Evolutionary conservation across 2,888 invertebrate species (phyloP), one percentile per base, ranked within the genome.

Genomic region (Cheiracanthium punctorium): DNA sequence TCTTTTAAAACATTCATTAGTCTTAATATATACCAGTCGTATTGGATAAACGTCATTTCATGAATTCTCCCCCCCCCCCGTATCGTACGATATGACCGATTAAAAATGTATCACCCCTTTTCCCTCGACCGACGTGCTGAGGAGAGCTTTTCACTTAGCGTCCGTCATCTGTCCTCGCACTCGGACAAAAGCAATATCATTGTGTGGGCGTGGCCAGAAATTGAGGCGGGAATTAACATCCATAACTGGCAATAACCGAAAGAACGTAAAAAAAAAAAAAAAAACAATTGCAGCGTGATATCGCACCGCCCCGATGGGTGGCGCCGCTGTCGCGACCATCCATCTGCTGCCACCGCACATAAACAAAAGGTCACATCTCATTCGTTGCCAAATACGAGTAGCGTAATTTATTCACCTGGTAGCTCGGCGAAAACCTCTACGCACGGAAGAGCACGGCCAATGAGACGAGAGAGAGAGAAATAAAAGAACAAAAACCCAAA

Each of bases 341-440:
- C 65, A 76, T 82, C 75, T 77, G 65, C 67, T 84, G 77, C 84
- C 84, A 84, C 77, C 79, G 84, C 67, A 69, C 84, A 84, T 74
- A 84, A 79, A 84, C 84, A 84, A 84, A 84, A 79, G 84, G 79
- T 84, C 84, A 74, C 84, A 73, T 79, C 79, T 77, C 79, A 84
- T 84, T 84, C 84, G 84, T 84, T 84, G 73, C 84, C 84, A 84
- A 84, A 84, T 64, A 69, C 84, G 79, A 84, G 79, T 79, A 74
- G 79, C 73, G 73, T 84, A 84, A 84, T 84, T 84, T 84, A 84
- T 84, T 84, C 84, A 84, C 79, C 82, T 71, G 82, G 82, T 82
- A 77, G 77, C 77, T 72, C 32, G 8, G 33, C 33, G 67, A 58
- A 48, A 58, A 69, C 81, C 41, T 67, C 72, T 73, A 84, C 79